Base-by-base conservation (phyloP, 1,140 invertebrate genomes). In the Phocides pigmalion region DNA sequence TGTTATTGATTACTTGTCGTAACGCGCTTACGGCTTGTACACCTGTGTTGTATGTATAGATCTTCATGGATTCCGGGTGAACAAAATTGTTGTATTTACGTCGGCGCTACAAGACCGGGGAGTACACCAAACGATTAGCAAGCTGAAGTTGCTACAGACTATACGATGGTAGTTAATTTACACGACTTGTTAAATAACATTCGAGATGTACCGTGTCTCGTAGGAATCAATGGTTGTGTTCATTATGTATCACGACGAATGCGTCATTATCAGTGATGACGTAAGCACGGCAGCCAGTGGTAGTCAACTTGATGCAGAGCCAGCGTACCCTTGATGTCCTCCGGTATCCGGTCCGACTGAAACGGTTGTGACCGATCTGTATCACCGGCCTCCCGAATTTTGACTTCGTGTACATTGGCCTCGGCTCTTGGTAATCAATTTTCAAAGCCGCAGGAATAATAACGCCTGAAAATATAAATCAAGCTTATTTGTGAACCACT, bases 311-410 rank as follows among this genome's bases (percentile, higher is more conserved):
- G 12, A 51, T 56, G 44, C 72, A 74, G 3, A 64, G 22, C 72
- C 72, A 74, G 9, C 62, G 64, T 15, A 42, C 56, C 9, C 54
- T 35, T 0, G 66, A 47, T n/a, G 35, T 17, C 63, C 68, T 28
- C 51, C 66, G 4, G 17, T 53, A 3, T 15, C 51, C 63, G 6
- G 50, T 51, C 9, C 56, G 53, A 20, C 68, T 74, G 47, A 62
- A 80, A 5, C 77, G 68, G 11, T 76, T 69, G 3, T 51, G 47
- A 4, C 72, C 73, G 4, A 72, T 37, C 20, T 75, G 54, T 5
- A 82, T 72, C 12, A 74, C 75, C 5, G 72, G 72, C 8, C 32
- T 54, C 11, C 72, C 72, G 14, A 56, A 68, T 20, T 62, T 65
- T 0, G 66, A 68, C 14, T 15, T 16, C 4, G 53, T 66, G 11